Conservation (phyloP, 2,888 invertebrate genomes). For the Meliscaeva auricollis region DNA sequence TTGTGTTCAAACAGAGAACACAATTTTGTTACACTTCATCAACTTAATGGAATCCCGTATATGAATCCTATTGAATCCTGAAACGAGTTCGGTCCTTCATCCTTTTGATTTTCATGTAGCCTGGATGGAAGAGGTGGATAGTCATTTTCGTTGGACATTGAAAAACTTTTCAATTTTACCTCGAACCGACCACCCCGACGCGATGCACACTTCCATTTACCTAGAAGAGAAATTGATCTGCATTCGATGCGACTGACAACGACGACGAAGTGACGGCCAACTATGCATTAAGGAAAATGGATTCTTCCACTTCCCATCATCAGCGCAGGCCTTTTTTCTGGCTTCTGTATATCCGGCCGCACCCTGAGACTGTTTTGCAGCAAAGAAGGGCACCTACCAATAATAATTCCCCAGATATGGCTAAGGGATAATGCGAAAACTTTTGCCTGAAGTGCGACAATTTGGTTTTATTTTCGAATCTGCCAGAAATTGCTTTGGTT, state of each 20-base stretch:
- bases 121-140: background rate
- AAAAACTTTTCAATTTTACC: slow-evolving; percentile 72
- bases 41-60: slow-evolving; percentile 74
- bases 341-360: background rate
- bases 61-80: slow-evolving; percentile 63
- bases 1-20: slow-evolving; percentile 63
- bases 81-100: background rate
- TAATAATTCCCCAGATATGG: slow-evolving; percentile 57
- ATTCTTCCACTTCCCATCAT: slow-evolving; percentile 26
- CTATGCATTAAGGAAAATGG: slow-evolving; percentile 67
- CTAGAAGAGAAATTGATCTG: slow-evolving; percentile 60
- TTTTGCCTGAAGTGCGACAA: slow-evolving; percentile 63
- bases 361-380: background rate
- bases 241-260: slow-evolving; percentile 50
- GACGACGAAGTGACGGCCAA: background rate
- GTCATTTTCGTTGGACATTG: slow-evolving; percentile 59
- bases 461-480: slow-evolving; percentile 54
- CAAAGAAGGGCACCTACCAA: slow-evolving; percentile 6
- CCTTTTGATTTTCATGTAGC: background rate
- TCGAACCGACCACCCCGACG: slow-evolving; percentile 18
- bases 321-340: background rate
- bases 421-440: slow-evolving; percentile 72
- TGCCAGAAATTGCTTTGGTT: slow-evolving; percentile 38
- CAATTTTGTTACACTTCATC: slow-evolving; percentile 75
- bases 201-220: slow-evolving; percentile 54